A percentile compares a stretch with the other conserved stretches of the same genome.
Evolutionary conservation across 2,888 invertebrate genomes (phyloP).

Genomic region (Napeogenes inachia): DNA sequence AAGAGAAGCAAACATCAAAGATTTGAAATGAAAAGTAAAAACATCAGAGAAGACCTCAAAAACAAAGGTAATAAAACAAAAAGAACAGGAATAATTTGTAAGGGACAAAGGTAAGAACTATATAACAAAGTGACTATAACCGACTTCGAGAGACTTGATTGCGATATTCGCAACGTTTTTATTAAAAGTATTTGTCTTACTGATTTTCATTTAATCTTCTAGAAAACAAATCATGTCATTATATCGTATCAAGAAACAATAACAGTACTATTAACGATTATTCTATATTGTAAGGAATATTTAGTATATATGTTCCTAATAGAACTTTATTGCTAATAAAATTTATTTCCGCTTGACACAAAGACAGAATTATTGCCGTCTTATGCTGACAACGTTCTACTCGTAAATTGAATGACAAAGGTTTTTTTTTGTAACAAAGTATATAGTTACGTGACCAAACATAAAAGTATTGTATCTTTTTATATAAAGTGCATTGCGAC

Average conservation of each 20-base stretch:
- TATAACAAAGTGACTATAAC: slow-evolving; percentile 4
- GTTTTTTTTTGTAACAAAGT: slow-evolving; percentile 25
- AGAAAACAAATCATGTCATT: background rate
- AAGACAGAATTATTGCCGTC: slow-evolving; percentile 21
- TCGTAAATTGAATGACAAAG: slow-evolving; percentile 30
- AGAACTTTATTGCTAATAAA: background rate
- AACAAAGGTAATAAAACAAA: slow-evolving; percentile 67
- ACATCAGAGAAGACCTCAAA: slow-evolving; percentile 48
- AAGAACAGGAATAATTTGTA: slow-evolving; percentile 59
- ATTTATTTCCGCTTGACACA: slow-evolving; percentile 9
- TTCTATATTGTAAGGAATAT: background rate
- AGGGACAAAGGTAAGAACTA: slow-evolving; percentile 39
- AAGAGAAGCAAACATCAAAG: slow-evolving; percentile 48
- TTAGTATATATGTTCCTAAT: background rate
- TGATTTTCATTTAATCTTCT: background rate
- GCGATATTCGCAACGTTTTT: background rate
- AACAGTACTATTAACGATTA: background rate
- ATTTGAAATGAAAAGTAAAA: slow-evolving; percentile 51
- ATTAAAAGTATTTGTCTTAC: background rate
- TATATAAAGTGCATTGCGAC: slow-evolving; percentile 25
- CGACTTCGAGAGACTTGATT: slow-evolving; percentile 3
- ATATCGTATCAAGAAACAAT: background rate
- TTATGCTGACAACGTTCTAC: slow-evolving; percentile 19
- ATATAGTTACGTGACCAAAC: slow-evolving; percentile 30
- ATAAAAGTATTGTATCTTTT: slow-evolving; percentile 28